phyloP scores from a whole-genome alignment of 2,888 invertebrate species.

The Leucophenga maculata region DNA sequence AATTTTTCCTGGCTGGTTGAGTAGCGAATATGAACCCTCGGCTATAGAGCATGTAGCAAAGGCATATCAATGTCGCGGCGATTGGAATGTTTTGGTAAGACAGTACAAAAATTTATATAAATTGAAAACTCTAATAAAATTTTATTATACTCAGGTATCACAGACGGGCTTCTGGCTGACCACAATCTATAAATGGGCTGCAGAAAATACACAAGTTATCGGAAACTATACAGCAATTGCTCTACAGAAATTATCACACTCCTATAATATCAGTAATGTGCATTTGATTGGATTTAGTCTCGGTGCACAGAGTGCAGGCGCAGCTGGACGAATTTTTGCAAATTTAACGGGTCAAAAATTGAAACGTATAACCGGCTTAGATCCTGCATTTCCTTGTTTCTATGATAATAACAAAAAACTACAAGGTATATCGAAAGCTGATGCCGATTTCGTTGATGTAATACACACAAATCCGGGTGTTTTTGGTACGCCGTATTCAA shows the following conservation, averaged over 20 bases:
- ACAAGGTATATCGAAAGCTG: background rate
- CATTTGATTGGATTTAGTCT: background rate
- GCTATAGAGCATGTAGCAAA: too few species aligned
- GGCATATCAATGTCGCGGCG: too few species aligned
- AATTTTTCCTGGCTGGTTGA: too few species aligned
- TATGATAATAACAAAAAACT: background rate
- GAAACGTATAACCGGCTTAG: background rate
- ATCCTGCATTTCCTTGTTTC: background rate
- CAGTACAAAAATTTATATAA: too few species aligned
- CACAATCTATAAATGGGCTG: too few species aligned
- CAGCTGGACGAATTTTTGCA: background rate
- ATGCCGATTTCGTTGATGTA: constrained; percentile 1
- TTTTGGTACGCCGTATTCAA: too few species aligned
- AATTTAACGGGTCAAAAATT: background rate
- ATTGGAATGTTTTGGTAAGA: too few species aligned
- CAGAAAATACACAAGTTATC: background rate
- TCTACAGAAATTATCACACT: background rate
- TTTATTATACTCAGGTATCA: too few species aligned
- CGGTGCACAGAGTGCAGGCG: background rate
- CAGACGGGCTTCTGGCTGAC: too few species aligned
- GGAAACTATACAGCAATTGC: background rate
- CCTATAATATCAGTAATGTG: background rate
- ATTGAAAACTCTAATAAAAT: too few species aligned
- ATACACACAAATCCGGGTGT: background rate
- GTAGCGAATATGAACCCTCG: too few species aligned